Percentiles rank a stretch among this genome's conserved stretches.
phyloP scores from a whole-genome alignment of 2,888 invertebrate species.

The Phortica okadai region DNA sequence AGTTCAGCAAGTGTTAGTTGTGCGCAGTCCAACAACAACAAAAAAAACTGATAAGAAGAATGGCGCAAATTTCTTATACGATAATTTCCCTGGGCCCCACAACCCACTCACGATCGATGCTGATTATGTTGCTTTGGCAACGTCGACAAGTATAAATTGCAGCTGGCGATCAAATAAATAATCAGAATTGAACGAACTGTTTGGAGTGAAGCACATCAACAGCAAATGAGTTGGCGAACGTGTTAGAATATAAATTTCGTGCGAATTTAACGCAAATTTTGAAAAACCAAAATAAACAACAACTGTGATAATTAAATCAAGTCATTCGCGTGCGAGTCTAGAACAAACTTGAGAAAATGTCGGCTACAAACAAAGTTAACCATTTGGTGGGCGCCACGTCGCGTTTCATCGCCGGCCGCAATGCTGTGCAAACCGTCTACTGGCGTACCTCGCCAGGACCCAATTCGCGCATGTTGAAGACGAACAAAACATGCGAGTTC shows the following conservation, averaged over 20 bases:
- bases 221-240: neutral
- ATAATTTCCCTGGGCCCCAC: neutral
- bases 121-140: constrained; percentile 1
- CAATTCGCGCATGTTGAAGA: constrained; percentile 78
- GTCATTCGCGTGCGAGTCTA: neutral
- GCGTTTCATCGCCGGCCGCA: constrained; percentile 84
- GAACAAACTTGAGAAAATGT: constrained; percentile 50
- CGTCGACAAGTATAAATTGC: constrained; percentile 55
- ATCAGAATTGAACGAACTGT: constrained; percentile 51
- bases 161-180: neutral
- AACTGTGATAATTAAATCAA: constrained; percentile 54
- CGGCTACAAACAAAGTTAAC: constrained; percentile 74
- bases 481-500: constrained; percentile 80
- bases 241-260: neutral
- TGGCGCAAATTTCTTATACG: constrained; percentile 14
- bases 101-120: constrained; percentile 38
- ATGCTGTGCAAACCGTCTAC: constrained; percentile 86
- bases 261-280: neutral
- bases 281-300: constrained; percentile 25
- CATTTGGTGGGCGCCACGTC: constrained; percentile 83
- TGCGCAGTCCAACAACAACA: neutral
- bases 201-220: constrained; percentile 37
- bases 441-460: constrained; percentile 80
- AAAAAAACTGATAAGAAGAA: constrained; percentile 11
- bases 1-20: neutral